Base-by-base conservation (phyloP, 2,797 vertebrate genomes). In the Lemur catta region DNA sequence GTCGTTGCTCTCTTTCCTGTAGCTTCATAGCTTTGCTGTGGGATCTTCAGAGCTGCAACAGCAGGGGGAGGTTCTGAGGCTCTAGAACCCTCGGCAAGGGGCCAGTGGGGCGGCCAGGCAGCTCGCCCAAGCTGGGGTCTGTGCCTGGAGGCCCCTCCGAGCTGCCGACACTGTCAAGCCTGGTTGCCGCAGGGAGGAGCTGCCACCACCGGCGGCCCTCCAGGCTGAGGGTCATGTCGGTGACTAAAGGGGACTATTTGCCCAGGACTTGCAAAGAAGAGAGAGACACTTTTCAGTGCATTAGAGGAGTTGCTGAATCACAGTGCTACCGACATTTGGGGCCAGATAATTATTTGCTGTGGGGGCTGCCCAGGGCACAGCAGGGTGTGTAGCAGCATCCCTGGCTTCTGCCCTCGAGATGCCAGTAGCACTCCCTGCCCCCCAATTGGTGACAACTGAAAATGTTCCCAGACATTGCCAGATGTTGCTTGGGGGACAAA, bases 11-110 rank as follows among this genome's bases (percentile, higher is more conserved):
- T 17, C n/a, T 41, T 24, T 10, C 35, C 85, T 17, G 0, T 38
- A 2, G 9, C 71, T n/a, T 75, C n/a, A 0, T n/a, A 1, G 9
- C 76, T n/a, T 71, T n/a, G 0, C 50, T 5, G 14, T 3, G 43
- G 35, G 41, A 17, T n/a, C 28, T 20, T 59, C 52, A 20, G 50
- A 55, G 55, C 69, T 33, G 1, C n/a, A 67, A 38, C 12, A 3
- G 7, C 6, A 3, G 28, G 12, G 43, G 38, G 28, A 7, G 14
- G 14, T 55, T 38, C 30, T 7, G 33, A 61, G 35, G 67, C 2
- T 61, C 20, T 0, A 11, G 69, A 52, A 12, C n/a, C 74, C 46
- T n/a, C 7, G 14, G 20, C 46, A 0, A 1, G 35, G 13, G 55
- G 55, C 7, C 2, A 2, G 2, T 3, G 33, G 26, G 35, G 15